Evolutionary conservation across 1,140 invertebrate genomes (phyloP).

Genomic region (Drosophila quadrilineata): DNA sequence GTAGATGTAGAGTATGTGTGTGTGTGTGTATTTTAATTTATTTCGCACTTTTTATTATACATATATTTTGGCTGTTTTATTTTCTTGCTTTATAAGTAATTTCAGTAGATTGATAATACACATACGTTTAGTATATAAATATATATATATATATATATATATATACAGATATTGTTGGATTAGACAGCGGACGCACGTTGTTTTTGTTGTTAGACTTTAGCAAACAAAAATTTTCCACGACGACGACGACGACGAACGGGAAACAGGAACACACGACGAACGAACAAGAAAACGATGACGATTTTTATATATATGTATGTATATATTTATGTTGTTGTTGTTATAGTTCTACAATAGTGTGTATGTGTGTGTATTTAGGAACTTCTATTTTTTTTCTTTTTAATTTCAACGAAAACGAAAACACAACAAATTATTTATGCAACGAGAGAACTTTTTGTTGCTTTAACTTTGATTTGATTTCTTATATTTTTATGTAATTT

Average conservation of each 20-base stretch:
- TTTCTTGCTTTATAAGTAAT: neutral
- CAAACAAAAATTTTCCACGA: slow-evolving; percentile 43
- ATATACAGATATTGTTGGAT: no score
- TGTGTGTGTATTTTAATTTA: slow-evolving; percentile 22
- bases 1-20: slow-evolving; percentile 16
- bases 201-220: slow-evolving; percentile 10
- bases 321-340: slow-evolving; percentile 18
- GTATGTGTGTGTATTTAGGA: slow-evolving; percentile 47
- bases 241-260: slow-evolving; percentile 40
- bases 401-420: slow-evolving; percentile 45
- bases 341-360: slow-evolving; percentile 20
- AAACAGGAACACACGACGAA: slow-evolving; percentile 39
- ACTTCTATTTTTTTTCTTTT: slow-evolving; percentile 36
- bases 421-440: slow-evolving; percentile 49
- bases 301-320: slow-evolving; percentile 27
- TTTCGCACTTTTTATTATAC: slow-evolving; percentile 34
- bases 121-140: neutral
- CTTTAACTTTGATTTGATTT: slow-evolving; percentile 19
- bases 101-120: slow-evolving; percentile 6
- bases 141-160: neutral
- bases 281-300: slow-evolving; percentile 25
- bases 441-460: slow-evolving; percentile 37
- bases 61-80: slow-evolving; percentile 16
- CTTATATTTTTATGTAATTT: slow-evolving; percentile 50
- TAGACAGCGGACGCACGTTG: slow-evolving; percentile 5